Evolutionary conservation across 2,113 vertebrate genomes (phyloP).

Genomic region (Amphiprion percula): DNA sequence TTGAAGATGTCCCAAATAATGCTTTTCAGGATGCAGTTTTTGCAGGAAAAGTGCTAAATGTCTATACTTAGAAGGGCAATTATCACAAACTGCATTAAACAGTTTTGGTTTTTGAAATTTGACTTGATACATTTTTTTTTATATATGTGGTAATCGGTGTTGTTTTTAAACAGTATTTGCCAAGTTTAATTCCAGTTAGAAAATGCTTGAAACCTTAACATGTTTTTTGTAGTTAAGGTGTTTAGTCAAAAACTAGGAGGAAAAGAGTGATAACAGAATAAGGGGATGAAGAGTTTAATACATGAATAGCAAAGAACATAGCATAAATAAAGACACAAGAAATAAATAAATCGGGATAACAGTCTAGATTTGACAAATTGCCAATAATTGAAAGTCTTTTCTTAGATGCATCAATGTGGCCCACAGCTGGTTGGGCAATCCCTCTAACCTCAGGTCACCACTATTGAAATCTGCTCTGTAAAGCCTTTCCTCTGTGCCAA

Average conservation of each 20-base stretch:
- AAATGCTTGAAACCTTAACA: neutral
- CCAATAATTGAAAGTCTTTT: neutral
- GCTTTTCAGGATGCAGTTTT: neutral
- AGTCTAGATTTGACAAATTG: neutral
- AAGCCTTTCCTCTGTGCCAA: slow-evolving; percentile 19
- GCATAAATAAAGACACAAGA: neutral
- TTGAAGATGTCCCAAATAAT: neutral
- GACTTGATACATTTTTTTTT: neutral
- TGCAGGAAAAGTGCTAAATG: neutral
- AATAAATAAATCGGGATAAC: neutral
- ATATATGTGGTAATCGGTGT: neutral
- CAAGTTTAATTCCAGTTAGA: no score
- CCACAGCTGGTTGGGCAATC: neutral
- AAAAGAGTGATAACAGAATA: no score
- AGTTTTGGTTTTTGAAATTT: neutral
- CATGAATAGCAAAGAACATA: neutral
- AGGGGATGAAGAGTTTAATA: neutral
- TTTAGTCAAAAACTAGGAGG: no score
- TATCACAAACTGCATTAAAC: neutral
- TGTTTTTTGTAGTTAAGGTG: neutral
- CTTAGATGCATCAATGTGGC: neutral
- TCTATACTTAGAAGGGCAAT: neutral
- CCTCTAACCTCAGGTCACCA: slow-evolving; percentile 20
- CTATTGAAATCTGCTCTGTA: slow-evolving; percentile 15
- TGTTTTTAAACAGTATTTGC: neutral